phyloP scores from a whole-genome alignment of 2,113 vertebrate genomes.

The Notarius quadriscutis region DNA sequence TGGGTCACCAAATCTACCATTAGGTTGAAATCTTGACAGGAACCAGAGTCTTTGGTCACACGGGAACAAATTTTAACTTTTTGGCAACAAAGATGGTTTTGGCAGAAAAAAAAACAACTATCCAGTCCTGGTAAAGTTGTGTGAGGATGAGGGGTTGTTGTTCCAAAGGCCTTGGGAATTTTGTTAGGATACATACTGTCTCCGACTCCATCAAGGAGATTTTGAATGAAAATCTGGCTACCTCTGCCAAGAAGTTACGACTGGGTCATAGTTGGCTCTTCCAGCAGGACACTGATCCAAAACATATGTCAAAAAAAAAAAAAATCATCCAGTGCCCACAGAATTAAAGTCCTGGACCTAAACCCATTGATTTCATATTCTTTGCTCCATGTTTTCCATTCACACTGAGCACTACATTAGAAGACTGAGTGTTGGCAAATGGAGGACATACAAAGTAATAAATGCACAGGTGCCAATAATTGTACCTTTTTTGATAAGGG shows the following conservation, averaged over 20 bases:
- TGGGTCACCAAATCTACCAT: not conserved
- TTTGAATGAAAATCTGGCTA: too few relatives aligned
- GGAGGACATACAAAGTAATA: too few relatives aligned
- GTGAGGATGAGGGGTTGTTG: not conserved
- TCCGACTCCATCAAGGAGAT: not conserved
- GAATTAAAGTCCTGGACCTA: not conserved
- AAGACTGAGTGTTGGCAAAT: not conserved
- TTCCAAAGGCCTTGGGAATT: not conserved
- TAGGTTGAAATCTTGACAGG: not conserved
- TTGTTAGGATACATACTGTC: not conserved
- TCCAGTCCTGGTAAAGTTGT: not conserved
- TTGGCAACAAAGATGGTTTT: too few relatives aligned
- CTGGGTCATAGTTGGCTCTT: too few relatives aligned
- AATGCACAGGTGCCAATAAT: too few relatives aligned
- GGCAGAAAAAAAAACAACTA: not conserved
- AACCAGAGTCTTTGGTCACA: too few relatives aligned
- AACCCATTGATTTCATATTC: not conserved
- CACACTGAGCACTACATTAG: not conserved
- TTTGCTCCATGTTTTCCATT: not conserved
- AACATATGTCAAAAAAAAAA: not conserved
- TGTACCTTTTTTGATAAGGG: too few relatives aligned
- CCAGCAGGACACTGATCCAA: too few relatives aligned
- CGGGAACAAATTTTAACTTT: too few relatives aligned
- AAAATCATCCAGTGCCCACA: not conserved
- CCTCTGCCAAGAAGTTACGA: too few relatives aligned